Base-by-base conservation (phyloP, 2,888 invertebrate genomes). In the Sclerodermus sp. region DNA sequence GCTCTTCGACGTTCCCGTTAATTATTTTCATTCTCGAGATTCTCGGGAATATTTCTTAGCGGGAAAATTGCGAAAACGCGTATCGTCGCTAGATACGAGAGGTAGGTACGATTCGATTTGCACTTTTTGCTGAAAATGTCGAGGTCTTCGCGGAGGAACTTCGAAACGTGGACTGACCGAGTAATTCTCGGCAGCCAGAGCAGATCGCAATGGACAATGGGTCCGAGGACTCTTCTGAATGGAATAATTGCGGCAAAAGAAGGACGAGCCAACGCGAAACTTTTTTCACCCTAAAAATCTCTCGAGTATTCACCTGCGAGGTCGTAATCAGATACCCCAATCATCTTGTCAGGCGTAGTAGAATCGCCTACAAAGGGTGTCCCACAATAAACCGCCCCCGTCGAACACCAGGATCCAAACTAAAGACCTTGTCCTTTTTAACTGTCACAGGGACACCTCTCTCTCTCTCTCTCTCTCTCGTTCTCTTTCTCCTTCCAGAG, bases 311-410 rank as follows among this genome's bases (percentile, higher is more conserved):
- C 73, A 73, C 73, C 70, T 73, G 73, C 60, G 56, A 58, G 58
- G 51, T 47, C 44, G 70, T 64, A 73, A 68, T 62, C 64, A 64
- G 73, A 74, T 72, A 73, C 60, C 63, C 67, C 71, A 74, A 74
- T 74, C 72, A 74, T 74, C 71, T 71, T 73, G 74, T 74, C 74
- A 73, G 58, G 65, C 67, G 59, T 74, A 66, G 69, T 71, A 71
- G 71, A 73, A 70, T 61, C 57, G 57, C 61, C 61, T 63, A 74
- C 71, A 74, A 74, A 68, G 69, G 65, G 70, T 67, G 69, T 61
- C 58, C 67, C 70, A 74, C 74, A 74, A 74, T 74, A 74, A 74
- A 74, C 74, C 74, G 74, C 74, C 74, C 70, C 67, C 66, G 66
- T 51, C 62, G 65, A 69, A 72, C 74, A 70, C 71, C 67, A 64